Conservation (phyloP, 2,797 vertebrate species). For the Pseudocheirus occidentalis region DNA sequence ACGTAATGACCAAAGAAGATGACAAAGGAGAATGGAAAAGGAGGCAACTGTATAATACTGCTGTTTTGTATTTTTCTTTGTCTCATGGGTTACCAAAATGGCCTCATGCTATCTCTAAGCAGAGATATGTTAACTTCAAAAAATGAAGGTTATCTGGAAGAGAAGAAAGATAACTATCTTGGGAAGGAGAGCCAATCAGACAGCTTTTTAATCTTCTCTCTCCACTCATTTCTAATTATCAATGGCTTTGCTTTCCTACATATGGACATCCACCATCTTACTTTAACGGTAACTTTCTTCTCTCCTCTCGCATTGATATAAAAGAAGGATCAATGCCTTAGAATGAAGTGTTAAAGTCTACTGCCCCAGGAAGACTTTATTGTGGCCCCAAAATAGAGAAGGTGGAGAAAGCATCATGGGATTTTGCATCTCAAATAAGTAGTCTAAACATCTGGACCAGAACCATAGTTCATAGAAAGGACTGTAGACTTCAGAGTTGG, state of each 20-base stretch:
- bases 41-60: background rate
- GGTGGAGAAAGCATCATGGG: background rate
- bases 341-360: background rate
- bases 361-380: background rate
- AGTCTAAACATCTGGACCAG: background rate
- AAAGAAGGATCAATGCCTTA: background rate
- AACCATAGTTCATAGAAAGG: background rate
- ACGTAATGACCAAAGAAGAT: background rate
- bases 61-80: background rate
- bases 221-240: background rate
- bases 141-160: background rate
- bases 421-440: background rate
- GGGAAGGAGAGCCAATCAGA: background rate
- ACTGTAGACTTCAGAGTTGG: background rate
- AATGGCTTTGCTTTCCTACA: background rate
- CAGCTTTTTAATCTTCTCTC: background rate
- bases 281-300: background rate
- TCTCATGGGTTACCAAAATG: background rate
- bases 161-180: background rate
- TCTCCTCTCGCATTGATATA: background rate
- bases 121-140: background rate
- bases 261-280: background rate
- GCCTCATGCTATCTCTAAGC: background rate
- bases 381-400: background rate
- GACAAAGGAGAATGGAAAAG: background rate